Evolutionary conservation across 1,140 invertebrate species (phyloP).

Genomic region (Penaeus japonicus): DNA sequence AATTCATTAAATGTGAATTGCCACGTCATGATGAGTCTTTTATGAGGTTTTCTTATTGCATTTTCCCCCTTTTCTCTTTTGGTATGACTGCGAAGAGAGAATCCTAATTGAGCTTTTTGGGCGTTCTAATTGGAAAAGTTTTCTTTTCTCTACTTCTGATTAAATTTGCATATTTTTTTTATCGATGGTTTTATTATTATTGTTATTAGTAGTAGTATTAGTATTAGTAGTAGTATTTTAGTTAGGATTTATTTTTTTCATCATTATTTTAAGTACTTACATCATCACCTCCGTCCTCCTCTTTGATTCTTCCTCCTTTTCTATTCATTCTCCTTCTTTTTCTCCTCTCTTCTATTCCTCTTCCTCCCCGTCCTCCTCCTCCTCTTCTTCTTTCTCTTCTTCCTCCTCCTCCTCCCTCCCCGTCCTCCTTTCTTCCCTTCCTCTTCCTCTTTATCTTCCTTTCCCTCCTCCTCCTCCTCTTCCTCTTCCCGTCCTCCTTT

Average conservation of each 20-base stretch:
- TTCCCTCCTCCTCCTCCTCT: background rate
- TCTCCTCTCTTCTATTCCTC: background rate
- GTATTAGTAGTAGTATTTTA: no score
- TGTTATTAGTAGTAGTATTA: no score
- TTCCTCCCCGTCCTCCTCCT: background rate
- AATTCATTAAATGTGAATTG: no score
- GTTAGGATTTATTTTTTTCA: no score
- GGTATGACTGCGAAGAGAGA: no score
- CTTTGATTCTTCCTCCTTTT: background rate
- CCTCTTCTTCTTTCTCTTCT: background rate
- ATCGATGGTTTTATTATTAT: no score
- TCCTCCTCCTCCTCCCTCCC: background rate
- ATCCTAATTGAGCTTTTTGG: no score
- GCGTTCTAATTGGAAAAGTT: no score
- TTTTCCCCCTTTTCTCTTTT: no score
- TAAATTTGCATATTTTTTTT: no score
- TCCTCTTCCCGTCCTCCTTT: background rate
- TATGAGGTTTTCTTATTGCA: background rate
- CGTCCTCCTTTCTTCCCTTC: background rate
- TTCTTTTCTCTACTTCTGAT: no score
- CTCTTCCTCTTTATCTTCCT: background rate
- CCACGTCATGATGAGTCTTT: background rate
- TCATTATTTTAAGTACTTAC: background rate
- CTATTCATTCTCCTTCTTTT: background rate
- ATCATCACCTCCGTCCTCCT: background rate